A percentile compares a stretch with the other conserved stretches of the same genome.
Conservation (phyloP, 92 coral and sea anemone species). For the Phenganax marumi region DNA sequence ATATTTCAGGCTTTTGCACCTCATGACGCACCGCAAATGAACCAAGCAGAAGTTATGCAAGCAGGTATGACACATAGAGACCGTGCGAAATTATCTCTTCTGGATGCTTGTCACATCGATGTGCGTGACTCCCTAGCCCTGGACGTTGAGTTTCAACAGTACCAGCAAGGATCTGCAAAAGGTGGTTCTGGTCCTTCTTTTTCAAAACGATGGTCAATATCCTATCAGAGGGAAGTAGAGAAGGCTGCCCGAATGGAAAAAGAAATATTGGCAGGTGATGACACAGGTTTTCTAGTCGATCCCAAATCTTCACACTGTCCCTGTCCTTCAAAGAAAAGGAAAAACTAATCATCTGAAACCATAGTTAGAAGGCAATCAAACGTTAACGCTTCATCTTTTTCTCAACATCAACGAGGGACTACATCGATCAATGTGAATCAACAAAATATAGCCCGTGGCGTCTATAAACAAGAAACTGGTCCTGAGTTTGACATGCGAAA, state of each 20-base stretch:
- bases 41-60: no score
- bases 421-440: no score
- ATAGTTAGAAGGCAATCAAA: no score
- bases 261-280: slow-evolving; percentile 12
- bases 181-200: slow-evolving; percentile 48
- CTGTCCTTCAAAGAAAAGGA: not conserved
- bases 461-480: not conserved
- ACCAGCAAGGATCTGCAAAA: slow-evolving; percentile 16
- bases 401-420: no score
- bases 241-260: slow-evolving; percentile 29
- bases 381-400: no score
- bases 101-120: no score
- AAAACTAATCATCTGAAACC: no score
- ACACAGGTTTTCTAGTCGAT: slow-evolving; percentile 27
- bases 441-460: not conserved
- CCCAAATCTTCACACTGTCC: slow-evolving; percentile 51
- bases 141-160: slow-evolving; percentile 15
- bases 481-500: no score
- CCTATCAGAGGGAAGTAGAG: slow-evolving; percentile 30
- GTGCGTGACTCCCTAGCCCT: not conserved
- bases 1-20: no score
- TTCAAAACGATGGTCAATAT: slow-evolving; percentile 12
- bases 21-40: no score
- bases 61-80: no score
- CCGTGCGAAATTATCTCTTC: no score